Base-by-base conservation (phyloP, 2,888 invertebrate genomes). In the Ceramica pisi region DNA sequence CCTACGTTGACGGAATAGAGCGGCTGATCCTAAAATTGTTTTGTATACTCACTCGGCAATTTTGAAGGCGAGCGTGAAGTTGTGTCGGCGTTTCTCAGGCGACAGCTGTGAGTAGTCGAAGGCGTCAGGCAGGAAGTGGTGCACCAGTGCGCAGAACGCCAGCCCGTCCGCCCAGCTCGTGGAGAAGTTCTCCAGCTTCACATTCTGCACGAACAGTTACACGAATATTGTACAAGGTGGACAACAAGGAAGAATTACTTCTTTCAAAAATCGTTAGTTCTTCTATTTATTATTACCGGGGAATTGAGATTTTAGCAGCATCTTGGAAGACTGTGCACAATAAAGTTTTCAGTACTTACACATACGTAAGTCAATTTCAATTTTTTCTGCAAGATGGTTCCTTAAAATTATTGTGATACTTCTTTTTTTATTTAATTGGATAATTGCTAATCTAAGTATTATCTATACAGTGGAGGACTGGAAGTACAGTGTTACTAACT, bases 101-200 rank as follows among this genome's bases (percentile, higher is more conserved):
- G 98, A 97, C 90, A 99, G 97, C 94, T 97, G 96, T 90, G 97
- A 96, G 97, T 98, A 99, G 97, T 99, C 99, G 96, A 99, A 99
- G 87, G 99, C 98, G 93, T 99, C 98, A 81, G 99, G 99, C 95
- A 98, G 97, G 97, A 99, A 99, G 96, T 99, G 99, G 96, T 99
- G 99, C 91, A 99, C 97, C 89, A 99, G 97, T 90, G 99, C 99
- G 96, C 99, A 99, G 97, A 99, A 99, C 87, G 99, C 99, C 96
- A 99, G 97, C 92, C 99, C 99, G 96, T 99, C 98, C 96, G 98
- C 98, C 99, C 99, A 99, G 96, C 98, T 98, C 94, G 98, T 98
- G 91, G 99, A 99, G 97, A 99, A 99, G 97, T 99, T 99, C 93
- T 98, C 98, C 97, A 99, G 97, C 97, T 98, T 98, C 94, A 99